A percentile compares a stretch with the other conserved stretches of the same genome.
phyloP scores from a whole-genome alignment of 2,113 vertebrate genomes.

The Grammomys surdaster region DNA sequence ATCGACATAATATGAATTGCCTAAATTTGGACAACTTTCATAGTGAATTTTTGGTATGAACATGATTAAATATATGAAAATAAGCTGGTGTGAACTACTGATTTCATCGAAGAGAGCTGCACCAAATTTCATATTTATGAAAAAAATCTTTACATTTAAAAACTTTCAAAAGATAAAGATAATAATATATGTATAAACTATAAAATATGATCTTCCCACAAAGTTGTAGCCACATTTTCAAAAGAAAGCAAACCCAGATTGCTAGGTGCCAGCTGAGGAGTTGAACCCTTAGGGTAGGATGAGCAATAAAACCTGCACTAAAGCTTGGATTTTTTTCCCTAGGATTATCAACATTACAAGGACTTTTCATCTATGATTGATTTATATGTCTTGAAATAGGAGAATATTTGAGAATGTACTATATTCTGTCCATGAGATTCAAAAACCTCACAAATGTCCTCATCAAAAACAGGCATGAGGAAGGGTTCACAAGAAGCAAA shows the following conservation, averaged over 20 bases:
- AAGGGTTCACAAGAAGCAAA: too few species aligned
- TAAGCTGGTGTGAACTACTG: not conserved
- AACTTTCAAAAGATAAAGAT: not conserved
- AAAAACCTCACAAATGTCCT: not conserved
- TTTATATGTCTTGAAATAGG: not conserved
- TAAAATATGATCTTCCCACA: not conserved
- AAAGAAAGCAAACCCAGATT: too few species aligned
- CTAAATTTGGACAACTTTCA: not conserved
- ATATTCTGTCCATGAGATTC: not conserved
- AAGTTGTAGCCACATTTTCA: too few species aligned
- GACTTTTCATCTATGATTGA: not conserved
- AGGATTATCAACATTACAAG: not conserved
- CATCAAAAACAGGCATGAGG: not conserved
- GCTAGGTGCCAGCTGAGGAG: not conserved
- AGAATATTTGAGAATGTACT: not conserved
- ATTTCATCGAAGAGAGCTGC: not conserved
- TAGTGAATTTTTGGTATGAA: not conserved
- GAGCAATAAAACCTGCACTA: not conserved
- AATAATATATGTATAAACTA: not conserved
- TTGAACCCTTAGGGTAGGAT: too few species aligned
- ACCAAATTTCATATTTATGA: not conserved
- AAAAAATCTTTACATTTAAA: not conserved
- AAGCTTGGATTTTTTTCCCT: accelerated
- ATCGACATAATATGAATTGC: not conserved
- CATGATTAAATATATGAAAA: not conserved